Percentiles rank a stretch among this genome's conserved stretches.
These are phyloP conservation scores for Zygothrica quintamaculata DNA, from an alignment of 2,888 invertebrate species.

Conservation along the genomic window DNA sequence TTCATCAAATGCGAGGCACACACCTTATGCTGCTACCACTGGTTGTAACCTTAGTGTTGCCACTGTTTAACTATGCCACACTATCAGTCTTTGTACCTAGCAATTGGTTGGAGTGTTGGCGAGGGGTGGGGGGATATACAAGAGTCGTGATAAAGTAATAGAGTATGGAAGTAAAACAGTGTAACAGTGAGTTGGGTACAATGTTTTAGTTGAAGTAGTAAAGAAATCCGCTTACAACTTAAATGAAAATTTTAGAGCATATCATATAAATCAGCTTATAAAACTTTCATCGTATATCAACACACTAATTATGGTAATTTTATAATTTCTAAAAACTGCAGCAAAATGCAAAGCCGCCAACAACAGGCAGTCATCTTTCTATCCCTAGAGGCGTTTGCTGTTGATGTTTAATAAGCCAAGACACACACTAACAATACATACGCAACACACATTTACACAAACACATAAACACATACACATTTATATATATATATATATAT, in stretches of 20 bases:
- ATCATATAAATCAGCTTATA: slow-evolving; percentile 72
- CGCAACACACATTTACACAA: slow-evolving; percentile 21
- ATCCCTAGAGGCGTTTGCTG: slow-evolving; percentile 64
- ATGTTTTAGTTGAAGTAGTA: slow-evolving; percentile 15
- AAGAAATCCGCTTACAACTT: slow-evolving; percentile 51
- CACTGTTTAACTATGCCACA: no score
- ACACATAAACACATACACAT: slow-evolving; percentile 23
- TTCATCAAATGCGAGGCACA: slow-evolving; percentile 37
- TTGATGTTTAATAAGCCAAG: slow-evolving; percentile 71
- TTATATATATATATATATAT: not conserved
- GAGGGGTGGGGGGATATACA: no score
- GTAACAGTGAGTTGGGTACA: no score
- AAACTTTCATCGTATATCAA: slow-evolving; percentile 74
- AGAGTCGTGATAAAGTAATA: no score
- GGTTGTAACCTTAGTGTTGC: no score
- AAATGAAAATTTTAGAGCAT: slow-evolving; percentile 38
- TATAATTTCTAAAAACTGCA: slow-evolving; percentile 68
- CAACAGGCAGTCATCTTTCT: slow-evolving; percentile 23
- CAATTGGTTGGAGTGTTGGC: no score
- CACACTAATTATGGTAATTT: slow-evolving; percentile 74
- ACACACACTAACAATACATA: slow-evolving; percentile 29
- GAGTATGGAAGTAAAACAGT: no score
- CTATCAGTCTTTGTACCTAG: not conserved
- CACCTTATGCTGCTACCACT: slow-evolving; percentile 8
- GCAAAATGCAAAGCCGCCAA: slow-evolving; percentile 22